Conservation (phyloP, 2,888 invertebrate species). For the Euclidia mi region DNA sequence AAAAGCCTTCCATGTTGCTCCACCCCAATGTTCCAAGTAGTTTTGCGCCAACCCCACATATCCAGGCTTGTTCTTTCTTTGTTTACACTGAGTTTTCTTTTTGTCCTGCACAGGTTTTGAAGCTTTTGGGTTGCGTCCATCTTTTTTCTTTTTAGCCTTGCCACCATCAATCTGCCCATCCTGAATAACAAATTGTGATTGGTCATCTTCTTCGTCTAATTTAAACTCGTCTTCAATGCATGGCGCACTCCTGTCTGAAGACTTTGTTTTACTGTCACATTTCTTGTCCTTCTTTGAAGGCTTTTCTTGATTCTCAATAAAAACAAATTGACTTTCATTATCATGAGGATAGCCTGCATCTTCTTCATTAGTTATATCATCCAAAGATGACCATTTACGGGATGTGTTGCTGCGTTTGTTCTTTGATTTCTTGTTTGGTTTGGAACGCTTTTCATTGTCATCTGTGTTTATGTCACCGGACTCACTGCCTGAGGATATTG, state of each 20-base stretch:
- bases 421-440: conserved; percentile 79
- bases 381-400: conserved; percentile 91
- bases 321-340: conserved; percentile 83
- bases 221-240: conserved; percentile 72
- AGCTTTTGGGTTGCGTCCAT: conserved; percentile 77
- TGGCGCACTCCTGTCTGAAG: conserved; percentile 64
- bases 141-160: conserved; percentile 85
- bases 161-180: conserved; percentile 75
- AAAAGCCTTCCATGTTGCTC: conserved; percentile 90
- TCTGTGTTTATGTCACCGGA: conserved; percentile 85
- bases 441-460: conserved; percentile 79
- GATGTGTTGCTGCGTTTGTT: conserved; percentile 83
- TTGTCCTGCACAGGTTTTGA: conserved; percentile 79
- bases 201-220: conserved; percentile 74
- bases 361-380: conserved; percentile 85
- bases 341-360: conserved; percentile 70
- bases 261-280: conserved; percentile 69
- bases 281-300: conserved; percentile 82
- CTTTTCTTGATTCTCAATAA: conserved; percentile 84
- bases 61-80: conserved; percentile 79
- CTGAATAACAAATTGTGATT: conserved; percentile 76
- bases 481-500: conserved; percentile 86
- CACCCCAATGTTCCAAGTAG: conserved; percentile 89
- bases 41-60: conserved; percentile 83
- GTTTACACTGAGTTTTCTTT: conserved; percentile 85